Base-by-base conservation (phyloP, 1,140 invertebrate species). In the Goniozus legneri region DNA sequence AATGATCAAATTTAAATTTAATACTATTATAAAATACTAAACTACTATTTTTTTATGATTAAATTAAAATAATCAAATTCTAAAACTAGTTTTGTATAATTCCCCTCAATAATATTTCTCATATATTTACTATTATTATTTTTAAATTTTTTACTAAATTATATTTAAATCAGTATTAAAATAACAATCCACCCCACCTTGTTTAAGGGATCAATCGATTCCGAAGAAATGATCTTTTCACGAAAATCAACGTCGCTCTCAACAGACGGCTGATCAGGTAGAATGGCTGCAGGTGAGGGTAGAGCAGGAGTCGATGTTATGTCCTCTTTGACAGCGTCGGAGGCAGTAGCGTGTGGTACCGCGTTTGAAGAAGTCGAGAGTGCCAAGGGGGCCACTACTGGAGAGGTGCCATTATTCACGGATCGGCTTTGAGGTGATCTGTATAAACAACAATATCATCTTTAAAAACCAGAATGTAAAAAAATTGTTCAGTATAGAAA, bases 291-390 rank as follows among this genome's bases (percentile, higher is more conserved):
- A 2, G 70, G 47, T 15, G 69, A 69, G 27, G 64, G 58, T 6
- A 70, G 47, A 19, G 68, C 54, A 1, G 60, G 59, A 2, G 64
- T 33, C 6, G 35, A 35, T 43, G 57, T 58, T 3, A 60, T 56
- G 27, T 68, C 62, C 24, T 75, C 70, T 51, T 72, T 71, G 10
- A 63, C 60, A 3, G 56, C 43, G 16, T 73, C 70, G 3, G 67
- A 52, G 15, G 52, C 50, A 2, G 59, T 32, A 19, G 60, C 59
- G 41, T 59, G 41, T 4, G 55, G 51, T 33, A 64, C 47, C 10
- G 64, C 50, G 35, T 58, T 51, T 2, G 67, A 56, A 15, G 58
- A 56, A 19, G 62, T 47, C 13, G 70, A 61, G 24, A 67, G 52
- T 18, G 64, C 50, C 18, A 65, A 50, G 2, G 69, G 65, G 8